Evolutionary conservation across 2,797 vertebrate genomes (phyloP).

Genomic region (Typhlichthys subterraneus): DNA sequence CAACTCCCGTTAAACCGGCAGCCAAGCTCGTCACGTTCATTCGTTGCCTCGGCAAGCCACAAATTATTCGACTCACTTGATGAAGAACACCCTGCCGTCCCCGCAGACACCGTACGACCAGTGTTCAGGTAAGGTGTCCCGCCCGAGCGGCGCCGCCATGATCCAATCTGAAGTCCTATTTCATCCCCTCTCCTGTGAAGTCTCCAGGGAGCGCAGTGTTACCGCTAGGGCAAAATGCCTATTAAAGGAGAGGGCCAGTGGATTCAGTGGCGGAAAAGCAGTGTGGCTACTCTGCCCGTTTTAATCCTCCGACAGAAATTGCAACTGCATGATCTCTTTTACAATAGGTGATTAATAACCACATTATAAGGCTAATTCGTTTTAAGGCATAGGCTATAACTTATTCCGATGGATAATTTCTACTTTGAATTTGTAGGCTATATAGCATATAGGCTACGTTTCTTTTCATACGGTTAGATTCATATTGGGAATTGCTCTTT

Average conservation of each 20-base stretch:
- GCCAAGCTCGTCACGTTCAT: not conserved
- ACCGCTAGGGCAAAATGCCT: slow-evolving; percentile 44
- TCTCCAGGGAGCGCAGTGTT: slow-evolving; percentile 58
- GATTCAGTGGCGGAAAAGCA: not conserved
- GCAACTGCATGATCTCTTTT: not conserved
- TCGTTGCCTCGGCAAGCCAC: slow-evolving; percentile 6
- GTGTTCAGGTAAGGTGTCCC: slow-evolving; percentile 87
- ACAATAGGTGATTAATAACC: too few species aligned
- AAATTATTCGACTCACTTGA: slow-evolving; percentile 79
- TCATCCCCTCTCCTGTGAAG: slow-evolving; percentile 57
- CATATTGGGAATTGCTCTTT: too few species aligned
- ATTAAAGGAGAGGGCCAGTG: slow-evolving; percentile 58
- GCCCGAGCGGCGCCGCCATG: slow-evolving; percentile 87
- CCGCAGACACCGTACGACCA: slow-evolving; percentile 90
- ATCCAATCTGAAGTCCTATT: slow-evolving; percentile 72
- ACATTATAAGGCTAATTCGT: too few species aligned
- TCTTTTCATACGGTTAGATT: too few species aligned
- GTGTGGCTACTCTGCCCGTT: slow-evolving; percentile 1
- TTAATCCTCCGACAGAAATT: slow-evolving; percentile 37
- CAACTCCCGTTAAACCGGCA: slow-evolving; percentile 42
- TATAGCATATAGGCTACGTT: too few species aligned
- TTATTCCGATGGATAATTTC: too few species aligned
- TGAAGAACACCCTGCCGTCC: slow-evolving; percentile 93
- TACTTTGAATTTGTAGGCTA: too few species aligned
- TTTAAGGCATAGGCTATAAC: too few species aligned